These are phyloP conservation scores for Trididemnum nubilum DNA, from an alignment of 23 tunicate species.

Conservation along the genomic window DNA sequence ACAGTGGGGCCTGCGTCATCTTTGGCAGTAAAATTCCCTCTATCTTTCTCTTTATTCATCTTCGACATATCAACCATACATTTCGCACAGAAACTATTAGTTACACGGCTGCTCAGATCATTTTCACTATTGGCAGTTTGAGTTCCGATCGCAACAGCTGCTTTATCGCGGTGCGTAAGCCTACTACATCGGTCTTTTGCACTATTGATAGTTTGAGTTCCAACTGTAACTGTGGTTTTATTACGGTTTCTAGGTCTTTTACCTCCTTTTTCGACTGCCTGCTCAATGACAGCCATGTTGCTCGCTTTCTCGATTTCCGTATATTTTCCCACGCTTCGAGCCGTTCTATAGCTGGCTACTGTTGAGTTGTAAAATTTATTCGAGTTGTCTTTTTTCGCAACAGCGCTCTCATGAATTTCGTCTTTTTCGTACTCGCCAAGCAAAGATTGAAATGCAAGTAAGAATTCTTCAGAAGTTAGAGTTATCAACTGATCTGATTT, in stretches of 20 bases:
- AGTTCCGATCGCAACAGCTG: neutral
- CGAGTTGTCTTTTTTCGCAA: neutral
- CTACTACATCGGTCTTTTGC: too few species aligned
- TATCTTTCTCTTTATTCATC: neutral
- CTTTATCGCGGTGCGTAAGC: neutral
- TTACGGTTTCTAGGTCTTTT: neutral
- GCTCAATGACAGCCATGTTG: neutral
- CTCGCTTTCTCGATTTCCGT: neutral
- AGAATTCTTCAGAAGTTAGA: constrained; percentile 9
- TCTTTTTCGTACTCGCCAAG: neutral
- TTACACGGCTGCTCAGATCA: neutral
- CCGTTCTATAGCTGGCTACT: neutral
- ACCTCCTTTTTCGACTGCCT: neutral
- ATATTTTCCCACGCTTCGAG: neutral
- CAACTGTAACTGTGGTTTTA: neutral
- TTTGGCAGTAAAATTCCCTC: neutral
- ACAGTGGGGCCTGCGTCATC: neutral
- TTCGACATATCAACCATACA: neutral
- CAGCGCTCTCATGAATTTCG: too few species aligned
- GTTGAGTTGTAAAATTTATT: too few species aligned
- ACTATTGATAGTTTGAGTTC: neutral
- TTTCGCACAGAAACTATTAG: too few species aligned
- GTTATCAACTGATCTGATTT: neutral
- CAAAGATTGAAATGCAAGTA: neutral
- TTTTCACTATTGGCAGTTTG: neutral